Evolutionary conservation across 1,140 invertebrate species (phyloP).

Genomic region (Nephotettix cincticeps): DNA sequence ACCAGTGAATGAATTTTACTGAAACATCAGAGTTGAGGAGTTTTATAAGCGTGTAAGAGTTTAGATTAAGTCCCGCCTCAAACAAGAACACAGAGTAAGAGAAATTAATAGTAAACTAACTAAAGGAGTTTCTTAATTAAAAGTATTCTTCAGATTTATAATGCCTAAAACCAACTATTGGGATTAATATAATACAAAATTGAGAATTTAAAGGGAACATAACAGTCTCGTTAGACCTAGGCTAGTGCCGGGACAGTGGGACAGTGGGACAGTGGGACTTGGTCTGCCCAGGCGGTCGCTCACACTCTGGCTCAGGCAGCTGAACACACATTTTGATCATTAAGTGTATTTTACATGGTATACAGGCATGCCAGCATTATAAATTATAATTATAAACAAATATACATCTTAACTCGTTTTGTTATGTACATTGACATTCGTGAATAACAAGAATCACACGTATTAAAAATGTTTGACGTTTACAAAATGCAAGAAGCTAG

Average conservation of each 20-base stretch:
- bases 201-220: not conserved
- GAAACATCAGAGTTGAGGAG: no score
- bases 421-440: conserved; percentile 13
- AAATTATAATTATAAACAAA: conserved; percentile 20
- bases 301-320: not conserved
- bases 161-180: conserved; percentile 27
- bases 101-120: not conserved
- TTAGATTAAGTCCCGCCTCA: conserved; percentile 20
- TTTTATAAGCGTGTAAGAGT: no score
- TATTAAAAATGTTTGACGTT: not conserved
- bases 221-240: not conserved
- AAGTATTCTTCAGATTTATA: conserved; percentile 15
- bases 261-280: no score
- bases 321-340: conserved; percentile 27
- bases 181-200: conserved; percentile 2
- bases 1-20: no score
- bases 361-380: conserved; percentile 15
- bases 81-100: not conserved
- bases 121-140: not conserved
- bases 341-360: conserved; percentile 23
- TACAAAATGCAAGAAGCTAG: conserved; percentile 3
- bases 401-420: conserved; percentile 7
- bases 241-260: no score
- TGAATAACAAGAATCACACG: not conserved
- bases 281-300: no score